phyloP scores from a whole-genome alignment of 2,113 vertebrate genomes.

The Lamprotornis superbus region DNA sequence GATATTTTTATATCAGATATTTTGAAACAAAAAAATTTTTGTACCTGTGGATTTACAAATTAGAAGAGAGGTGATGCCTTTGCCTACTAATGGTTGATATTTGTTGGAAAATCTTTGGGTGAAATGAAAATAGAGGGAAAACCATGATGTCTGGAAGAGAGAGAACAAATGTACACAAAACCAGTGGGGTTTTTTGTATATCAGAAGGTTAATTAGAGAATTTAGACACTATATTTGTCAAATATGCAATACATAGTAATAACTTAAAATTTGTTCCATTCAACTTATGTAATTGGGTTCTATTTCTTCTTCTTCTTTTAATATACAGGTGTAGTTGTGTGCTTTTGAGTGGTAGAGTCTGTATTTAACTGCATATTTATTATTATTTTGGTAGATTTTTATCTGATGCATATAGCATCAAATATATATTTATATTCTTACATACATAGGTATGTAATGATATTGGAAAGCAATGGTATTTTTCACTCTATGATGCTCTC shows the following conservation, averaged over 20 bases:
- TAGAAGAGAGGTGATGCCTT: not conserved
- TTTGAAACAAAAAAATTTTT: not conserved
- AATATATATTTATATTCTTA: not conserved
- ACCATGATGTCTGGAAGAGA: not conserved
- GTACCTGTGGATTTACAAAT: not conserved
- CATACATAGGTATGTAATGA: not conserved
- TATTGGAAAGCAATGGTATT: not conserved
- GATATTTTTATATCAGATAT: not conserved
- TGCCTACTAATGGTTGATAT: not conserved
- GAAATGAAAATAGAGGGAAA: not conserved
- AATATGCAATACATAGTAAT: not conserved
- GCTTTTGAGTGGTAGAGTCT: not conserved
- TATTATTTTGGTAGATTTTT: not conserved
- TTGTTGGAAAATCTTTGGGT: not conserved
- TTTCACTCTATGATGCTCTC: not conserved
- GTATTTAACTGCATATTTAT: not conserved
- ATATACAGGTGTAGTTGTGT: not conserved
- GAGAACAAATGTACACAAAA: not conserved
- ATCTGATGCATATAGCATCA: not conserved
- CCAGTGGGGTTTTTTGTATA: rapidly evolving
- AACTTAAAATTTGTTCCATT: not conserved
- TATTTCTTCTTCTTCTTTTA: not conserved
- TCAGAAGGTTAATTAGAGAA: not conserved
- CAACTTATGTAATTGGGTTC: rapidly evolving
- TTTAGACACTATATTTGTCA: not conserved